Base-by-base conservation (phyloP, 2,888 invertebrate genomes). In the Mesopsocus fuscifrons region DNA sequence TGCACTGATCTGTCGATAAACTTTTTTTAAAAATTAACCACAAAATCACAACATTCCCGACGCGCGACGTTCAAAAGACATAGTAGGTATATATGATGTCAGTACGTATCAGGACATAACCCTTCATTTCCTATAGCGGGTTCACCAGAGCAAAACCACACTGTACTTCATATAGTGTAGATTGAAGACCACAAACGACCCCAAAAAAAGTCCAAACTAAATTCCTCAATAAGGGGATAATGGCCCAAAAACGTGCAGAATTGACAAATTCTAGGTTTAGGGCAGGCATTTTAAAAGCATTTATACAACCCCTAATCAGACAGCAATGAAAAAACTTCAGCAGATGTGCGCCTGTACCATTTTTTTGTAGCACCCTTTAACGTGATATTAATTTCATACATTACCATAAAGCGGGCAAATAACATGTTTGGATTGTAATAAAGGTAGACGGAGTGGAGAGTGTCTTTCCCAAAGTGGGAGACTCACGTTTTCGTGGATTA, bases 401-500 rank as follows among this genome's bases (percentile, higher is more conserved):
- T 38, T 38, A 38, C 21, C 38, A 38, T 38, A 38, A 38, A 20
- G 16, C 21, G 21, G 15, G 20, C 38, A 38, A 38, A 38, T 38
- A 38, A 38, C 20, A 38, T 38, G 38, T 15, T 38, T 18, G 38
- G 21, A 38, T 20, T 20, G 21, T 20, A 38, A 34, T 34, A 16
- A 38, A 38, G 20, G 17, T 33, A 38, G n/a, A 38, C 17, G 20
- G 21, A 20, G 21, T 38, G 17, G 13, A 20, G 8, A 20, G 21
- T 38, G 38, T 38, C 38, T 38, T 38, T 38, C 38, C 17, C 15
- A 38, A 26, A 26, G 11, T 6, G 26, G 8, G 26, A 38, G 21
- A 20, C 15, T 38, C 38, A 38, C 38, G 38, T 38, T 38, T 20
- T 38, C n/a, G n/a, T 38, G n/a, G n/a, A n/a, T n/a, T n/a, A n/a